phyloP scores from a whole-genome alignment of 2,888 invertebrate species.

The Bimastos eiseni region DNA sequence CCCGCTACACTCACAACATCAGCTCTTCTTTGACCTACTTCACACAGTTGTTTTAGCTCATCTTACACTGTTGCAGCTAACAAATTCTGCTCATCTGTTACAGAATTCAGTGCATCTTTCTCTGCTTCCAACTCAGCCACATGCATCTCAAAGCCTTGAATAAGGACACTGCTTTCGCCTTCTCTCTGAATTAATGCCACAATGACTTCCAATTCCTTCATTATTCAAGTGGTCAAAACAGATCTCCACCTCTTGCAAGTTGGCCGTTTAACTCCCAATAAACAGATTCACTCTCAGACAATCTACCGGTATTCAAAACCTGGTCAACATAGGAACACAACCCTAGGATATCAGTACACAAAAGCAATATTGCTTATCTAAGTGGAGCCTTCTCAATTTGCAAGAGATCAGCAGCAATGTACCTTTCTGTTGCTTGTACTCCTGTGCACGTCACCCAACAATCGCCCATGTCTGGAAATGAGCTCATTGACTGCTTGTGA shows the following conservation, averaged over 20 bases:
- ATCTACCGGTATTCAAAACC: conserved; percentile 7
- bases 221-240: background rate
- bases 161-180: too few relatives aligned
- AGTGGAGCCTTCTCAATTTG: background rate
- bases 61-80: background rate
- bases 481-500: background rate
- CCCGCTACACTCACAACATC: conserved; percentile 18
- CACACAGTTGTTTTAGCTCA: conserved; percentile 16
- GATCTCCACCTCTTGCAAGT: background rate
- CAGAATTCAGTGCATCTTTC: background rate
- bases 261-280: background rate
- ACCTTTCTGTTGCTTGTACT: background rate
- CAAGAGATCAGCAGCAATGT: background rate
- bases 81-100: background rate
- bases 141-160: background rate
- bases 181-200: background rate
- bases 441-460: background rate
- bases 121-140: conserved; percentile 9
- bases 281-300: background rate
- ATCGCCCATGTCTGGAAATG: background rate
- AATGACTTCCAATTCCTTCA: conserved; percentile 17
- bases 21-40: background rate
- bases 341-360: background rate
- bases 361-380: background rate
- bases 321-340: conserved; percentile 4